Conservation (phyloP, 1,140 invertebrate species). For the Aphelinus certus region DNA sequence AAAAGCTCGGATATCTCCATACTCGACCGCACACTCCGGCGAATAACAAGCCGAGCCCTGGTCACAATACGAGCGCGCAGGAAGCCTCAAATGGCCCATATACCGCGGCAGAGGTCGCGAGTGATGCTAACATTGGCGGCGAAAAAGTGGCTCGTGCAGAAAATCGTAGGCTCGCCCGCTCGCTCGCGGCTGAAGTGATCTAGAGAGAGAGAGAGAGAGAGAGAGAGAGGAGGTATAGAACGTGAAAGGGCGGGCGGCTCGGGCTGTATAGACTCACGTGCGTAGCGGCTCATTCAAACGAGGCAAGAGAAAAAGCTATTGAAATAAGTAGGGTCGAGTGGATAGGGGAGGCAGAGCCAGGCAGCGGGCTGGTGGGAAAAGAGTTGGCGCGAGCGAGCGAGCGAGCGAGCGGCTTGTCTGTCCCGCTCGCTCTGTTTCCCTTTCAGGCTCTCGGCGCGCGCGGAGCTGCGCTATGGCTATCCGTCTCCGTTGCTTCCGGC, state of each 20-base stretch:
- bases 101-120: background rate
- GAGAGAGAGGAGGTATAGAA: slow-evolving; percentile 30
- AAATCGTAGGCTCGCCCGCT: slow-evolving; percentile 15
- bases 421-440: slow-evolving; percentile 17
- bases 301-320: slow-evolving; percentile 58
- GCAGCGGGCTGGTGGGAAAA: slow-evolving; percentile 38
- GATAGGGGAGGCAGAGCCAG: slow-evolving; percentile 43
- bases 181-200: slow-evolving; percentile 17
- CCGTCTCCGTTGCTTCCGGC: slow-evolving; percentile 50
- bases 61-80: no score
- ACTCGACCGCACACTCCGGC: no score
- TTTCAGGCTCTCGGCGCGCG: background rate
- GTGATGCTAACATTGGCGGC: background rate
- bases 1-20: no score
- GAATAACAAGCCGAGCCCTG: no score
- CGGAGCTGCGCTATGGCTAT: slow-evolving; percentile 5
- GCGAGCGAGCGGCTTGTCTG: no score
- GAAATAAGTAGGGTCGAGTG: slow-evolving; percentile 62
- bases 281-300: slow-evolving; percentile 60
- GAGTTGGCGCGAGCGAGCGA: background rate
- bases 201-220: slow-evolving; percentile 14
- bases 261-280: slow-evolving; percentile 45
- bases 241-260: slow-evolving; percentile 39
- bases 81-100: no score
- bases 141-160: slow-evolving; percentile 8